Conservation (phyloP, 2,888 invertebrate species). For the Dynastes tityus region DNA sequence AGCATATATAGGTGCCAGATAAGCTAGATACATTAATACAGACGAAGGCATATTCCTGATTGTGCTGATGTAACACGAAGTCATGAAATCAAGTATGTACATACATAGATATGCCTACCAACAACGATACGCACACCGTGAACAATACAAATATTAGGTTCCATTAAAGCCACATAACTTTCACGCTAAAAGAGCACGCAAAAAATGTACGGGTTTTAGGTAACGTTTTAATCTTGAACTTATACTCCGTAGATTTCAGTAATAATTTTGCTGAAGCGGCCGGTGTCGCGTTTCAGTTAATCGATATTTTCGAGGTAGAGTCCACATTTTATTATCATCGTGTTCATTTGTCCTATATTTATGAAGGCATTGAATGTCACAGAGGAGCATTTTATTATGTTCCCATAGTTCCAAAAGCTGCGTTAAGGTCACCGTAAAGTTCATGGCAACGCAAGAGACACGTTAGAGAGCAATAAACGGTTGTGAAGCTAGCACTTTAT, state of each 20-base stretch:
- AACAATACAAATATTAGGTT: too few relatives aligned
- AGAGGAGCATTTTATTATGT: neutral
- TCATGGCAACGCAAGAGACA: neutral
- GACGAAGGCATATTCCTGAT: too few relatives aligned
- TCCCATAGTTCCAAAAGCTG: neutral
- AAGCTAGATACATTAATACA: too few relatives aligned
- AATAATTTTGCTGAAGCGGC: neutral
- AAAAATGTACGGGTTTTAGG: neutral
- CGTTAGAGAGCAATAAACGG: too few relatives aligned
- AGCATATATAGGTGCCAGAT: neutral
- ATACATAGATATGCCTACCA: too few relatives aligned
- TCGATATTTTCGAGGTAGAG: conserved; percentile 28
- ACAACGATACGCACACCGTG: too few relatives aligned
- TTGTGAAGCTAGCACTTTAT: too few relatives aligned
- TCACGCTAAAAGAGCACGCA: neutral
- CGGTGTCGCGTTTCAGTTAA: neutral
- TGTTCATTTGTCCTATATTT: conserved; percentile 6
- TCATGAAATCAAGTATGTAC: too few relatives aligned
- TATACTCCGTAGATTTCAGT: neutral
- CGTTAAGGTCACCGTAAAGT: conserved; percentile 5
- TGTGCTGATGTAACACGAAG: too few relatives aligned
- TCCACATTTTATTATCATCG: conserved; percentile 9
- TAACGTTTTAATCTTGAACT: neutral
- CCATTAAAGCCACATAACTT: too few relatives aligned
- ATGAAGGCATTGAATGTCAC: conserved; percentile 15